Evolutionary conservation across 2,888 invertebrate species (phyloP).

Genomic region (Serrognathus titanus): DNA sequence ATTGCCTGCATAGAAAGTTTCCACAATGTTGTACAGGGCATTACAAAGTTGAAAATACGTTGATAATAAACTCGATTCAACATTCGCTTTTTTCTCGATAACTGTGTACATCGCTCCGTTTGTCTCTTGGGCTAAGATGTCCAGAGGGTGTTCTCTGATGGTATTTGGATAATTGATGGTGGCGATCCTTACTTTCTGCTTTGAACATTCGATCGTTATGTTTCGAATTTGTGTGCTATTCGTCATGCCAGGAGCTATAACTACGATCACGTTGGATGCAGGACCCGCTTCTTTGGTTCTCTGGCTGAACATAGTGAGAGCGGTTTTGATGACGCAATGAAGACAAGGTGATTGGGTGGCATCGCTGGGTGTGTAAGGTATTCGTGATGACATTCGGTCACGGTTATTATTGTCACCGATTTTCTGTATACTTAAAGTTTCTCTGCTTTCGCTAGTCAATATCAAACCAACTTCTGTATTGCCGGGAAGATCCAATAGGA

Average conservation of each 20-base stretch:
- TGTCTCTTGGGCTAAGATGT: conserved; percentile 49
- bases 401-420: conserved; percentile 41
- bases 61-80: conserved; percentile 51
- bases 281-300: conserved; percentile 46
- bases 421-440: conserved; percentile 33
- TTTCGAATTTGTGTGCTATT: conserved; percentile 46
- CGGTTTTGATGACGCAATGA: conserved; percentile 49
- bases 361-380: conserved; percentile 55
- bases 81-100: conserved; percentile 53
- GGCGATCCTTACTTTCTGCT: conserved; percentile 51
- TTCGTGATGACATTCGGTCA: conserved; percentile 48
- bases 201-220: conserved; percentile 46
- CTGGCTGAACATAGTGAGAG: conserved; percentile 51
- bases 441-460: conserved; percentile 45
- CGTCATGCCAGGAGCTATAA: conserved; percentile 56
- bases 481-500: conserved; percentile 53
- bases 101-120: conserved; percentile 52
- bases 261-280: conserved; percentile 54
- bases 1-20: conserved; percentile 50
- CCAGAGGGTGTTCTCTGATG: conserved; percentile 47
- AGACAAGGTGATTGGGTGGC: conserved; percentile 51
- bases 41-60: conserved; percentile 55
- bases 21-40: conserved; percentile 50
- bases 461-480: conserved; percentile 55
- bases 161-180: conserved; percentile 57